Evolutionary conservation across 2,797 vertebrate genomes (phyloP).

Genomic region (Sebastes reedi): DNA sequence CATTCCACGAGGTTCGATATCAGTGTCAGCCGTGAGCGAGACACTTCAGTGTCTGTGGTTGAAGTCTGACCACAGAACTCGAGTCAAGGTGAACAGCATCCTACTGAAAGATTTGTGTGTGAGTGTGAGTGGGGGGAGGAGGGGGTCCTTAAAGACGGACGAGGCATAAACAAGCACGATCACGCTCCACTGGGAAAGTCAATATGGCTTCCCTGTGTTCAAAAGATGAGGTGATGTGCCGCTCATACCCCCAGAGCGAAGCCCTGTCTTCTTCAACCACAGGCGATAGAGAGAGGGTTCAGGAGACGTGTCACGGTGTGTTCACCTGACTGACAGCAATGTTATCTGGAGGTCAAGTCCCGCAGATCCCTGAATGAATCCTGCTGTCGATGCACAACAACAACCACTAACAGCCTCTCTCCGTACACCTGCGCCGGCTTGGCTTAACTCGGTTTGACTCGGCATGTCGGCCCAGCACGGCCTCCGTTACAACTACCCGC

Average conservation of each 20-base stretch:
- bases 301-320: not conserved
- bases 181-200: constrained; percentile 34
- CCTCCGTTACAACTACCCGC: not conserved
- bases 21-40: not conserved
- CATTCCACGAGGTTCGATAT: not conserved
- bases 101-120: not conserved
- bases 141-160: constrained; percentile 17
- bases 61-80: not conserved
- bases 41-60: not conserved
- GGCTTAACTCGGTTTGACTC: not conserved
- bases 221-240: constrained; percentile 30
- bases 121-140: no score
- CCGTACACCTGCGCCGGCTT: not conserved
- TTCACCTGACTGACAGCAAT: constrained; percentile 13
- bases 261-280: not conserved
- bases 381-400: not conserved
- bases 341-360: constrained; percentile 14
- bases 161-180: constrained; percentile 35
- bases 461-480: not conserved
- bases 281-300: not conserved
- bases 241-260: constrained; percentile 7
- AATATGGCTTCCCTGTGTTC: constrained; percentile 28
- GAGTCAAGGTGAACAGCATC: constrained; percentile 11
- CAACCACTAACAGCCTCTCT: no score
- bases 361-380: not conserved